These are phyloP conservation scores for Galendromus occidentalis DNA, from an alignment of 1,140 invertebrate genomes.

Conservation along the genomic window DNA sequence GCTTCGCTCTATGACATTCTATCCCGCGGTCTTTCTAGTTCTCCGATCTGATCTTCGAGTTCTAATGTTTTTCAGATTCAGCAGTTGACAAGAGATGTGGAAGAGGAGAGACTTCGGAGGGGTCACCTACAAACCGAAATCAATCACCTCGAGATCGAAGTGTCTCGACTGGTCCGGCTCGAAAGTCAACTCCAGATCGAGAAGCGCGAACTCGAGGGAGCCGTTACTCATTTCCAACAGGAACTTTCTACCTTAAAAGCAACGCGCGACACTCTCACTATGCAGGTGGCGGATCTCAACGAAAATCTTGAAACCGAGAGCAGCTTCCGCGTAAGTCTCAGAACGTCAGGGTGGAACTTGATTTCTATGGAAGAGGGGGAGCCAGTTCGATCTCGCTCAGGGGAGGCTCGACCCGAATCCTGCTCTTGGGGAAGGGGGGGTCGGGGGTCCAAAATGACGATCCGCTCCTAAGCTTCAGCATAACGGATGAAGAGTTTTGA, in stretches of 20 bases:
- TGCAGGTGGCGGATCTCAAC: neutral
- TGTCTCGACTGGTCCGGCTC: neutral
- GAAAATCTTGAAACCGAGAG: constrained; percentile 9
- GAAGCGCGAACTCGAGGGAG: constrained; percentile 2
- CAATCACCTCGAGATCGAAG: neutral
- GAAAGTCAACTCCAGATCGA: constrained; percentile 6
- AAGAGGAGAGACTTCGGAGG: neutral
- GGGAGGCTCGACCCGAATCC: too few relatives aligned
- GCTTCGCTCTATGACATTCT: too few relatives aligned
- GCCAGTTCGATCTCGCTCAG: too few relatives aligned
- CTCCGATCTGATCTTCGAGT: too few relatives aligned
- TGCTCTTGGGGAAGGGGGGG: too few relatives aligned
- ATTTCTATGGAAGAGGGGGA: neutral
- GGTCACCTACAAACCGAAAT: neutral
- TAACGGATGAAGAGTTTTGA: too few relatives aligned
- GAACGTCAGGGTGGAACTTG: neutral
- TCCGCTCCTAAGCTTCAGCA: too few relatives aligned
- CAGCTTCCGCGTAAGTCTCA: neutral
- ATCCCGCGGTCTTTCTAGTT: too few relatives aligned
- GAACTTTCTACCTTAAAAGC: constrained; percentile 2
- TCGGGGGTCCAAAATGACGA: too few relatives aligned
- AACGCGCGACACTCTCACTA: neutral
- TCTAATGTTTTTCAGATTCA: neutral
- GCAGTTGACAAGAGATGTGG: neutral
- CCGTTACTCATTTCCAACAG: neutral